Evolutionary conservation across 2,797 vertebrate genomes (phyloP), one percentile per base, ranked within the genome.

Genomic region (Falco concolor): DNA sequence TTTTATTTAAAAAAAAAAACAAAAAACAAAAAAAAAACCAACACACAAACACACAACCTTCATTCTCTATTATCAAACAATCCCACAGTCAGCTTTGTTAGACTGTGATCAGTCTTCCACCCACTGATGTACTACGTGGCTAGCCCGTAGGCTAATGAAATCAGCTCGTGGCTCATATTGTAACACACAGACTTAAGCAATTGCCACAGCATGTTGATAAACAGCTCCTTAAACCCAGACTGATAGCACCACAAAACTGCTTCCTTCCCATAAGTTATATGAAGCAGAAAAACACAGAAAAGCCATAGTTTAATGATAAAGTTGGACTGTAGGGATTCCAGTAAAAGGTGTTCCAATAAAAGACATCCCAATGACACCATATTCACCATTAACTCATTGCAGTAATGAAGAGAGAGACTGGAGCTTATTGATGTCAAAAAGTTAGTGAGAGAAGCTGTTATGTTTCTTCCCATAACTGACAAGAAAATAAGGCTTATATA

Each of bases 121-220:
- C 23, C 57, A 81, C 61, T 70, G 49, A 68, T 73, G n/a, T 42
- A 34, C n/a, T 34, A 17, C 1, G 11, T 28, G 75, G 65, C 57
- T 56, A 74, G 32, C 25, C 87, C 28, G 53, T n/a, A 83, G 79
- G 87, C 64, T 93, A 91, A 74, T 42, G 76, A 90, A 95, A 96
- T 56, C 52, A 64, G 27, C 28, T 56, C 25, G 32, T 38, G 50
- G 13, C 12, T 90, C 77, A 22, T 45, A n/a, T 52, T 63, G 27
- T 52, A 87, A 76, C 50, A 54, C 14, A 17, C 1, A 79, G 36
- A 68, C 49, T 77, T 74, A 22, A 70, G 60, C 60, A 92, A 83
- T 72, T 56, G 9, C 59, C 67, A 68, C 14, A 72, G 25, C 15
- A 25, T 24, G 10, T 50, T 83, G 38, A 73, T 52, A 80, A 96